These are phyloP conservation scores for Epirrhoe tristata DNA, from an alignment of 2,888 invertebrate genomes.

Conservation along the genomic window DNA sequence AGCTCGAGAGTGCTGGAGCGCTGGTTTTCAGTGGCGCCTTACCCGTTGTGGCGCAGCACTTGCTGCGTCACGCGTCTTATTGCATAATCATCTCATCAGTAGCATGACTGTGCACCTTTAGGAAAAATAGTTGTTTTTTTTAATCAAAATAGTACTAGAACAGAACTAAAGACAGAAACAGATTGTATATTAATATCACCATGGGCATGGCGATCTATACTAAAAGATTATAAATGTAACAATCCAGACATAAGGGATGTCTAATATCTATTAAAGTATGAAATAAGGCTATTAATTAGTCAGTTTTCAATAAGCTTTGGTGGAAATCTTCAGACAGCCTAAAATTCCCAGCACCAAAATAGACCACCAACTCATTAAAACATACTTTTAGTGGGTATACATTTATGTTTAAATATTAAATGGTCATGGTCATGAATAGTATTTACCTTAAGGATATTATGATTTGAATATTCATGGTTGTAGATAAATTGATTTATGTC, in stretches of 20 bases:
- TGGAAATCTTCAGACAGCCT: too few species aligned
- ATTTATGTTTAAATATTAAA: neutral
- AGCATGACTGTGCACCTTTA: neutral
- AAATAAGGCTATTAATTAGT: too few species aligned
- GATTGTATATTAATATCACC: neutral
- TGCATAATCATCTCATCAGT: slow-evolving; percentile 48
- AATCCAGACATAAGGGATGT: too few species aligned
- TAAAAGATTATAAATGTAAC: neutral
- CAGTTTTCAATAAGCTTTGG: too few species aligned
- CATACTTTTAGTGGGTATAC: neutral
- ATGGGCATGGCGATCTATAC: neutral
- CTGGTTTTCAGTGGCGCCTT: too few species aligned
- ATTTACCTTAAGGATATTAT: neutral
- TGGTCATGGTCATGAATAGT: neutral
- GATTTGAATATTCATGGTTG: neutral
- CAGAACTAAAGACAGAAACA: neutral
- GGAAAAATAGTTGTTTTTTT: neutral
- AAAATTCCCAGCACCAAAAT: too few species aligned
- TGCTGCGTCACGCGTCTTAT: too few species aligned
- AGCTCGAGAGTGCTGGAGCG: too few species aligned
- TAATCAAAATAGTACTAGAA: neutral
- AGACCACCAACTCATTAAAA: too few species aligned
- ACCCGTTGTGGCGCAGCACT: too few species aligned
- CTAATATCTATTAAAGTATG: too few species aligned
- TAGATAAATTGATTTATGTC: neutral